Base-by-base conservation (phyloP, 1,140 invertebrate genomes). In the Heliothis virescens region DNA sequence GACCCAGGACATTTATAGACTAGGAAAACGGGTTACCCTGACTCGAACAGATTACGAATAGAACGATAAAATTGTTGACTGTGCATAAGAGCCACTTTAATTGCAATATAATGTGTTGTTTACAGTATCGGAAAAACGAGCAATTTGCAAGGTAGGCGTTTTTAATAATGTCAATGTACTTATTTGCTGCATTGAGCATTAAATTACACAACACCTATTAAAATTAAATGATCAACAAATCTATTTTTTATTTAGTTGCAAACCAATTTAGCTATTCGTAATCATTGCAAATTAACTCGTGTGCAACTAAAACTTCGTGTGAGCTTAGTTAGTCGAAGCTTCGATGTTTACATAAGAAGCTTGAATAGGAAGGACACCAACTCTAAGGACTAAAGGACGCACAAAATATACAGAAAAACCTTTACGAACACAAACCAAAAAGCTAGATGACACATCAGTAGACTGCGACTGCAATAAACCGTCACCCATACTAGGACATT, bases 401-500 rank as follows among this genome's bases (percentile, higher is more conserved):
- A 41, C 34, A 41, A 41, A 41, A 41, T 41, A 41, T 41, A 41
- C 34, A 41, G 34, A 3, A 60, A 11, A 12, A 29, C 11, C 10
- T 11, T 59, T 12, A 60, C 21, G 21, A 67, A 21, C 34, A 47
- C 18, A 67, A 67, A 50, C 16, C 41, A 67, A 48, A 67, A 41
- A 48, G 15, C 10, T n/a, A n/a, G 29, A 11, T 48, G 34, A 67
- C 41, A 63, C 60, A 67, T 47, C n/a, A 18, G n/a, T 63, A 11
- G n/a, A 48, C 10, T 34, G 16, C 41, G 16, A 41, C 9, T 9
- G 41, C 63, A 67, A 48, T 34, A 62, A 62, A 62, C 59, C 26
- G 5, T 13, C 18, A 34, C 16, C 62, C 34, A 65, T 65, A 65
- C 62, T 69, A 69, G 48, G 47, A 53, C 65, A 69, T 53, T 69